Percentiles rank a stretch among this genome's conserved stretches.
Evolutionary conservation across 2,113 vertebrate genomes (phyloP).

Genomic region (Otis tarda): DNA sequence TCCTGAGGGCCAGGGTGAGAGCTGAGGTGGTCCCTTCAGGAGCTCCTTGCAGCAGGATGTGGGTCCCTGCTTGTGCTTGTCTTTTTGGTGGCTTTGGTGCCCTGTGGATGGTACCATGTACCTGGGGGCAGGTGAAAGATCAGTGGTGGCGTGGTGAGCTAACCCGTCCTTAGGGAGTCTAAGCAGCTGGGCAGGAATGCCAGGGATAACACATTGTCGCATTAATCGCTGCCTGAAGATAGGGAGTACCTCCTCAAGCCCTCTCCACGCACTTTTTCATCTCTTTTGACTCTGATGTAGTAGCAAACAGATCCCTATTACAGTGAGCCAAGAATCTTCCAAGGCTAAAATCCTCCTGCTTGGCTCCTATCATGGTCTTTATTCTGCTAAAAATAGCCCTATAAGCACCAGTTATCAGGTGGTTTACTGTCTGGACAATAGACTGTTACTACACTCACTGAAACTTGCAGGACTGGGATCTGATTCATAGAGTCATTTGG

Average conservation of each 20-base stretch:
- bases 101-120: background rate
- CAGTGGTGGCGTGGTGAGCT: background rate
- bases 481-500: background rate
- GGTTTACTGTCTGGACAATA: background rate
- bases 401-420: background rate
- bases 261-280: fast-evolving
- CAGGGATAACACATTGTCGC: background rate
- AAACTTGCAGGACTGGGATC: background rate
- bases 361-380: background rate
- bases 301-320: background rate
- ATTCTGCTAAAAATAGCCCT: background rate
- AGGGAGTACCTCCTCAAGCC: background rate
- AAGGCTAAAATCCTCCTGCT: background rate
- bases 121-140: background rate
- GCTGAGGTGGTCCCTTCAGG: background rate
- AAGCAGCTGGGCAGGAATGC: background rate
- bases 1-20: background rate
- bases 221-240: background rate
- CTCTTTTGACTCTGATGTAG: background rate
- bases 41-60: background rate
- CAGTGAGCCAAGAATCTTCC: background rate
- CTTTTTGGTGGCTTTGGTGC: background rate
- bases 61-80: background rate
- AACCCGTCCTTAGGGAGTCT: background rate
- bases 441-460: background rate